Base-by-base conservation (phyloP, 1,140 invertebrate genomes). In the Helicorthomorpha holstii region DNA sequence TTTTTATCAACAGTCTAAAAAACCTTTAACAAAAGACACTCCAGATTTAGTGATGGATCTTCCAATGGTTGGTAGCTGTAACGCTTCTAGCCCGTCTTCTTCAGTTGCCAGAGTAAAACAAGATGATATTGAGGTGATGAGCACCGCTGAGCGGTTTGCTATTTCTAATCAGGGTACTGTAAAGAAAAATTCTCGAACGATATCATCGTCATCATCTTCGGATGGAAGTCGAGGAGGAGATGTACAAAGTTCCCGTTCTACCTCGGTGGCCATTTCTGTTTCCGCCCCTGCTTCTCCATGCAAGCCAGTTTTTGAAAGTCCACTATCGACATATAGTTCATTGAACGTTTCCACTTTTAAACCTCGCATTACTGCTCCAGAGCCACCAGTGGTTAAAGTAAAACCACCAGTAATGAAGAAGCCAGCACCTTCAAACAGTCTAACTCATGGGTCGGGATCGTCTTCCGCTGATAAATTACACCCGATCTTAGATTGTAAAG, bases 21-120 rank as follows among this genome's bases (percentile, higher is more conserved):
- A 57, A 54, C 52, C 27, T 66, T 67, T 72, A 48, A 75, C 70
- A 60, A 80, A 80, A 56, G 78, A 82, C 56, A 82, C 86, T 1
- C 87, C 86, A 1, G 87, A 92, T 66, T 69, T 92, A n/a, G 85
- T 92, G 26, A 82, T 89, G 74, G 85, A 89, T 66, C 67, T 90
- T 46, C 86, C 86, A 7, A 59, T 79, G n/a, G 29, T 34, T 34
- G 29, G 29, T 7, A 34, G 7, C 1, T 64, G 68, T 2, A 66
- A 59, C 16, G 60, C 60, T 52, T 56, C 56, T 22, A 44, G 56
- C 19, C 55, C 58, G 45, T 62, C 61, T 44, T 65, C 62, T 55
- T 61, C 71, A 0, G n/a, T n/a, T n/a, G 29, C 63, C 10, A 64
- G 66, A 62, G 59, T 63, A 47, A 58, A 68, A 55, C 73, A 74